Evolutionary conservation across 2,888 invertebrate species (phyloP), one percentile per base, ranked within the genome.

Genomic region (Arge pagana): DNA sequence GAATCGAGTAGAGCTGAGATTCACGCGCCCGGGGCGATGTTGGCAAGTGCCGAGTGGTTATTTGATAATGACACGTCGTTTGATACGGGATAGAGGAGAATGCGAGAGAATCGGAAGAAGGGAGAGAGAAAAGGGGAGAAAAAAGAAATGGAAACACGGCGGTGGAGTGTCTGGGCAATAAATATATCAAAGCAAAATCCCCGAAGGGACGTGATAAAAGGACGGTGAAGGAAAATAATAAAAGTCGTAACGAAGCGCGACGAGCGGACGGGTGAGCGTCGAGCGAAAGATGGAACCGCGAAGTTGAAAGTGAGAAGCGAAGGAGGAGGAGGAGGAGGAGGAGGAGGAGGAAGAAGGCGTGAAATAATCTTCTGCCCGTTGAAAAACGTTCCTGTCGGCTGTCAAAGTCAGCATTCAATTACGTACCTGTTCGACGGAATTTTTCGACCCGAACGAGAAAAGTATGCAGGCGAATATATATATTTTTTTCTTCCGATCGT

Each of bases 171-270:
- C 23, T 50, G 18, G 39, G 50, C 41, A 39, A 50, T 37, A 41
- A 39, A 39, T 41, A 41, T 28, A 39, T 39, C 40, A 40, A 40
- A 39, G 23, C 31, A n/a, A 15, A 50, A 50, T 33, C 39, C 41
- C 41, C 41, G 21, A 37, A 40, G 41, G 39, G 19, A 33, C 15
- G 37, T 28, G 31, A 39, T 28, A 39, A 39, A 39, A 49, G n/a
- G 37, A 49, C 23, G 37, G 37, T 26, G 18, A 39, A 39, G 30
- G 37, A 39, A 39, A 49, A 48, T 28, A 39, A 39, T 26, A 39
- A 37, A 39, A 39, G 26, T 49, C 26, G 28, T 39, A 37, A n/a
- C 11, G 28, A 13, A 10, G 35, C 8, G 2, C 33, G 3, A 37
- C 18, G 28, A n/a, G n/a, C 2, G 19, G 19, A 16, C 13, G 3